phyloP scores from a whole-genome alignment of 2,888 invertebrate species.

The Mayetiola destructor region DNA sequence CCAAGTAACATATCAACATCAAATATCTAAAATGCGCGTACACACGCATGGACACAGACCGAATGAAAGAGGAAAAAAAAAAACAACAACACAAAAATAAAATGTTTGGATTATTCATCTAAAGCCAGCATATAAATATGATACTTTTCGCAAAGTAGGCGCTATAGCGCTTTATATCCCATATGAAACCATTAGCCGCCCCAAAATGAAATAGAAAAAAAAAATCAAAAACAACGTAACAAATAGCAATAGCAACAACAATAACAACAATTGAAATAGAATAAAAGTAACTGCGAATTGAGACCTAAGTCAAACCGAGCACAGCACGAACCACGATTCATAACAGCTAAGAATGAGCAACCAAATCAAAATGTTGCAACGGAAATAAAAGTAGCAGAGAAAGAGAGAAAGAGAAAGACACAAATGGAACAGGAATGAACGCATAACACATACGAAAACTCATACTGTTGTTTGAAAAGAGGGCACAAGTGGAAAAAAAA shows the following conservation, averaged over 20 bases:
- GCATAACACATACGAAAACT: not conserved
- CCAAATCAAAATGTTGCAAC: not conserved
- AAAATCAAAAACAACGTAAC: too few relatives aligned
- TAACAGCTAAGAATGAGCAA: slow-evolving; percentile 8
- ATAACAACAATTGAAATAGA: too few relatives aligned
- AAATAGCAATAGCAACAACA: too few relatives aligned
- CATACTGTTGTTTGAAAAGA: too few relatives aligned
- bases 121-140: slow-evolving; percentile 10
- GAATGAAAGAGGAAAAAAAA: not conserved
- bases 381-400: too few relatives aligned
- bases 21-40: too few relatives aligned
- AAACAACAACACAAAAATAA: not conserved
- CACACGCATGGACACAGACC: too few relatives aligned
- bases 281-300: not conserved
- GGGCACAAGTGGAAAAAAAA: not conserved
- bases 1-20: too few relatives aligned
- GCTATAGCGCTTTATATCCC: not conserved
- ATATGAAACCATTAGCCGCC: slow-evolving; percentile 3
- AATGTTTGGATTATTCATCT: slow-evolving; percentile 12
- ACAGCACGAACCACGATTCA: not conserved
- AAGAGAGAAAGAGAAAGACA: too few relatives aligned
- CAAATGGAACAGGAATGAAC: too few relatives aligned
- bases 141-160: slow-evolving; percentile 1
- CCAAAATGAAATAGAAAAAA: not conserved
- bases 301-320: slow-evolving; percentile 4